Conservation (phyloP, 2,797 vertebrate species). For the Myripristis murdjan region DNA sequence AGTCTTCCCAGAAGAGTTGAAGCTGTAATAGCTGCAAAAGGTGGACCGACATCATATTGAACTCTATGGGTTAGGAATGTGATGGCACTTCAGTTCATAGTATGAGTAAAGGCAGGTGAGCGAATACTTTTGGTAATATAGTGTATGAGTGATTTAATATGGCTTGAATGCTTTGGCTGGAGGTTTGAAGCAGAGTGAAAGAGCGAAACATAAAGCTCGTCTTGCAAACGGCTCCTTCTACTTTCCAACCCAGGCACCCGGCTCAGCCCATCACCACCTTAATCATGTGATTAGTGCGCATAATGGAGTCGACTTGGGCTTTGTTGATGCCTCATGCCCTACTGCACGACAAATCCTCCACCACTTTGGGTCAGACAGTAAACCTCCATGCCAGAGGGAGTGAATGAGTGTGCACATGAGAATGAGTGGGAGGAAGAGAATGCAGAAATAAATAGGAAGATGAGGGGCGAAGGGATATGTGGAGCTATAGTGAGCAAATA, state of each 20-base stretch:
- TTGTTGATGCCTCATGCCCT: conserved; percentile 1
- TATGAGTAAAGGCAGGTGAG: no score
- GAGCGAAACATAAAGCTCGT: background rate
- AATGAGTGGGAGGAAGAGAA: conserved; percentile 15
- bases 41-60: no score
- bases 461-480: background rate
- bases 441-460: background rate
- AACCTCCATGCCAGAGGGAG: conserved; percentile 18
- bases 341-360: conserved; percentile 8
- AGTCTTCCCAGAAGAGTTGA: no score
- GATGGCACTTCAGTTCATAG: no score
- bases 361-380: background rate
- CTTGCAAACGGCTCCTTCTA: conserved; percentile 2
- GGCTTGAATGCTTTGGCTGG: no score
- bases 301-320: conserved; percentile 12
- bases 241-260: conserved; percentile 4
- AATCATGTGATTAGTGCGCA: conserved; percentile 26
- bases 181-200: no score
- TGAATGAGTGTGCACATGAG: background rate
- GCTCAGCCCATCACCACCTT: conserved; percentile 24
- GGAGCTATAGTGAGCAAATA: conserved; percentile 5
- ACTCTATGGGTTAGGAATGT: no score
- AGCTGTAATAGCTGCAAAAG: no score
- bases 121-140: no score
- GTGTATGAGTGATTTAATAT: no score